Base-by-base conservation (phyloP, 2,888 invertebrate species). In the Copidosoma aretas region DNA sequence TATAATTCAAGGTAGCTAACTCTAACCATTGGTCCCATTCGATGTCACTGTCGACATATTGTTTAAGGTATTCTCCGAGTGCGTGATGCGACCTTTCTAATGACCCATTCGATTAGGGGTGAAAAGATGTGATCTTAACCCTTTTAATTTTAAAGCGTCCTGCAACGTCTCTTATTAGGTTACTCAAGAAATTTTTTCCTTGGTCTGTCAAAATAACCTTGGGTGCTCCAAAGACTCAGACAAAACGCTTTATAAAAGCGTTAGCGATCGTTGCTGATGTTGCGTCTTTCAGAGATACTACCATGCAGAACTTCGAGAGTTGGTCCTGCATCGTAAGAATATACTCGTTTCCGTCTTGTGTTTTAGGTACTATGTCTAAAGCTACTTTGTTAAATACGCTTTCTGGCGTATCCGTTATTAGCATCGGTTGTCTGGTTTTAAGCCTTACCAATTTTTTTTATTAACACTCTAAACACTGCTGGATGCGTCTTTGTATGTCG, bases 101-200 rank as follows among this genome's bases (percentile, higher is more conserved):
- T n/a, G n/a, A n/a, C n/a, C n/a, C n/a, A n/a, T n/a, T n/a, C n/a
- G n/a, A n/a, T n/a, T n/a, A n/a, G n/a, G n/a, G n/a, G n/a, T n/a
- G n/a, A n/a, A n/a, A n/a, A n/a, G n/a, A n/a, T n/a, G n/a, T n/a
- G n/a, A n/a, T n/a, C n/a, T n/a, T n/a, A n/a, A n/a, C n/a, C n/a
- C n/a, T n/a, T n/a, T n/a, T n/a, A n/a, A n/a, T n/a, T n/a, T n/a
- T n/a, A n/a, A 74, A 76, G 1, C 64, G 39, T 63, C 71, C 71
- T 0, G 70, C 64, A 0, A 76, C 32, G 25, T 60, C n/a, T 58
- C 8, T 3, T 49, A 76, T 68, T 1, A 76, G n/a, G 0, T 61
- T 43, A 17, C 73, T 73, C 1, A 71, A 17, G 24, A 77, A 75
- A 32, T 75, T 73, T 8, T 68, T 58, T 0, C 76, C 75, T 60